Evolutionary conservation across 2,888 invertebrate genomes (phyloP), one percentile per base, ranked within the genome.

Genomic region (Ryuthela nishihirai): DNA sequence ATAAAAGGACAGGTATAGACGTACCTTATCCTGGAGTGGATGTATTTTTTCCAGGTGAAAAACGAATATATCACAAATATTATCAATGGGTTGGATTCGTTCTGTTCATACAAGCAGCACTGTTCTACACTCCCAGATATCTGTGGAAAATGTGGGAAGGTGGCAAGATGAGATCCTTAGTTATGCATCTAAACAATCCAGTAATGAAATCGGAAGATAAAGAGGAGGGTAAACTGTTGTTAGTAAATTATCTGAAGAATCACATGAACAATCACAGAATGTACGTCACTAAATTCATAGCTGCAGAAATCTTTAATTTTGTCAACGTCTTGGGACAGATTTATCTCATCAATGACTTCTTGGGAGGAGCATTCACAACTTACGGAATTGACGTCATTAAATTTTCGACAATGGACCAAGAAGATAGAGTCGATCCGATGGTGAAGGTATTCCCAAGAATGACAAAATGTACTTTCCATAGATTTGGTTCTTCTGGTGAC

Each of bases 41-140:
- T 38, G 53, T 61, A 3, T 48, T 60, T 36, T 29, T 35, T 9
- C 46, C 63, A 1, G 62, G 64, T 12, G 58, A 65, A 18, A 38
- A 58, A 20, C 59, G 58, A 42, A 49, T 62, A 3, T 90, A 92
- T 75, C 92, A 93, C 77, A 92, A 91, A 74, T 93, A 93, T 77
- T 93, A 93, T 77, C 93, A 93, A 82, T 93, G 92, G 92, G 92
- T 93, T 70, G 91, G 90, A 76, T 91, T 93, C 74, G 85, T 86
- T 67, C 80, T 87, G 65, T 80, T 92, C 12, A 78, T 92, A 5
- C 87, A 69, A 54, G 67, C 65, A 2, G 47, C 65, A 32, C 36
- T 66, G 10, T 69, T 69, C 52, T 69, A 69, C 39, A 7, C 67
- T 1, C 68, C 69, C 2, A 42, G 66, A 18, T 62, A 58, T 15